phyloP scores from a whole-genome alignment of 2,797 vertebrate species.

The Crossoptilon crossoptilon region DNA sequence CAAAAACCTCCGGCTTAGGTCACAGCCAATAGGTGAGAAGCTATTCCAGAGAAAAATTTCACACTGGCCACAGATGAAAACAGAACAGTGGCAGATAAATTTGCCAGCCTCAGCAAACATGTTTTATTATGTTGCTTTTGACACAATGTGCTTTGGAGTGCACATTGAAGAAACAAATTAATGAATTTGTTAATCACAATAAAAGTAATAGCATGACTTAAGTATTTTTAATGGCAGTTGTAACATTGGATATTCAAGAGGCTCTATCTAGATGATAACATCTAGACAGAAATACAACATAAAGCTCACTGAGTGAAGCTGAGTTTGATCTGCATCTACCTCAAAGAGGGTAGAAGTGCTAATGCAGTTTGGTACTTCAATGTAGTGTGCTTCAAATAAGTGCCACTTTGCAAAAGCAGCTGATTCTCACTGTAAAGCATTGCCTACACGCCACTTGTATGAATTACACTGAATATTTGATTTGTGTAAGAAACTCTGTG shows the following conservation, averaged over 20 bases:
- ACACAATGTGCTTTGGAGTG: not conserved
- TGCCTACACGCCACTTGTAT: not conserved
- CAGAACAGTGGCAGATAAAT: not conserved
- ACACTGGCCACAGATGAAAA: not conserved
- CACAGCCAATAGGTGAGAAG: slow-evolving; percentile 83
- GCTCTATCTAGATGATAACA: not conserved
- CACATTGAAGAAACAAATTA: not conserved
- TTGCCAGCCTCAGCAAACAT: not conserved
- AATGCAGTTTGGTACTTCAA: not conserved
- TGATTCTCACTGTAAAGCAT: not conserved
- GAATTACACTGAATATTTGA: not conserved
- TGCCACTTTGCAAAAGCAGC: not conserved
- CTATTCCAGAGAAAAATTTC: not conserved
- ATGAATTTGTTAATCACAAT: slow-evolving; percentile 20
- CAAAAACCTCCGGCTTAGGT: slow-evolving; percentile 88
- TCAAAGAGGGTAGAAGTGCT: not conserved
- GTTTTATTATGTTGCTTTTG: not conserved
- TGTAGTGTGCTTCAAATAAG: not conserved
- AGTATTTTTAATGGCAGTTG: not conserved
- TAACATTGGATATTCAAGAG: not conserved
- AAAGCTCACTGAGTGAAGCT: not conserved
- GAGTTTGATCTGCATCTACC: not conserved
- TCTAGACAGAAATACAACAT: not conserved
- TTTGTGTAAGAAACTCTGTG: not conserved
- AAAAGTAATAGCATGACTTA: not conserved